Evolutionary conservation across 2,797 vertebrate genomes (phyloP).

Genomic region (Allobates femoralis): DNA sequence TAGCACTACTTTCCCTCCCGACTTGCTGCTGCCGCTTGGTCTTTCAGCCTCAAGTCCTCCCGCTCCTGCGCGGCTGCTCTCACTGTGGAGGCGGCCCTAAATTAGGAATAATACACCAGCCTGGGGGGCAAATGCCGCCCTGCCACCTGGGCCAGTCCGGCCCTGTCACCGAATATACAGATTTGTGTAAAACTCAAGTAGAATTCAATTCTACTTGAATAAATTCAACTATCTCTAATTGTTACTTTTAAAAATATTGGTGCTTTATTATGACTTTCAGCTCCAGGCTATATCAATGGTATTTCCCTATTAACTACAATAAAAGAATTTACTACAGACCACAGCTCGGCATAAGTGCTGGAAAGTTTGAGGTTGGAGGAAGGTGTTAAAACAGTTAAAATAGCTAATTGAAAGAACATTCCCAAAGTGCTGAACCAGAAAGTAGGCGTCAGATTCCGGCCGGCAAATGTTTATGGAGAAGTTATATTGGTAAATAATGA

Average conservation of each 20-base stretch:
- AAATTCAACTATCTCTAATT: background rate
- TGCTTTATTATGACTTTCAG: background rate
- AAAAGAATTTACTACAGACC: background rate
- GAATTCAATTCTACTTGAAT: too few relatives aligned
- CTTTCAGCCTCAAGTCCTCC: too few relatives aligned
- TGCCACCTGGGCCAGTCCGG: too few relatives aligned
- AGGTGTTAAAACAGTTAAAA: slow-evolving; percentile 47
- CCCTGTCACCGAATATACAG: too few relatives aligned
- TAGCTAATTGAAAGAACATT: slow-evolving; percentile 39
- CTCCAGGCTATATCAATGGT: background rate
- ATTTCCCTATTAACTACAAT: background rate
- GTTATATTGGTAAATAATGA: slow-evolving; percentile 53
- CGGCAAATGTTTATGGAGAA: slow-evolving; percentile 37
- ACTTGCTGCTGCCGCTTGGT: too few relatives aligned
- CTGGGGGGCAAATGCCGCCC: too few relatives aligned
- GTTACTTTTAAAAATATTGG: background rate
- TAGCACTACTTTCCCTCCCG: too few relatives aligned
- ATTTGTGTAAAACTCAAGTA: too few relatives aligned
- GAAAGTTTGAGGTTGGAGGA: slow-evolving; percentile 22
- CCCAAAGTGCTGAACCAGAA: slow-evolving; percentile 15
- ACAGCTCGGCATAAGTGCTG: background rate
- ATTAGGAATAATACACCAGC: too few relatives aligned
- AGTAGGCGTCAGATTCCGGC: background rate
- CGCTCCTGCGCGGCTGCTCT: too few relatives aligned
- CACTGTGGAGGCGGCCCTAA: too few relatives aligned